Evolutionary conservation across 2,888 invertebrate genomes (phyloP), one percentile per base, ranked within the genome.

Genomic region (Drosophila pegasa): DNA sequence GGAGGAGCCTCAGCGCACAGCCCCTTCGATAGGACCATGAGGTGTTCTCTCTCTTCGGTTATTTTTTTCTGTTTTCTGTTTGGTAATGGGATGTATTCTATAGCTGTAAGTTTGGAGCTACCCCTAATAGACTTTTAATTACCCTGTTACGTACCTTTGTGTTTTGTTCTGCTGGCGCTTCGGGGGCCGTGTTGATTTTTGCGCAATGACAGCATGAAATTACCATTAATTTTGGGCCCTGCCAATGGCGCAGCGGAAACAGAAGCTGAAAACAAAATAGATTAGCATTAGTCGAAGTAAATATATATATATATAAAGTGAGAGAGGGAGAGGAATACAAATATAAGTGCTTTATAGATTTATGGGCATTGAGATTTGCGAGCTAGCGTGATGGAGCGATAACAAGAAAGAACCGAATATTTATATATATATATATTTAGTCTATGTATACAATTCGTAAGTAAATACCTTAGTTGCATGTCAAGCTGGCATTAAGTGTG

Each of bases 101-200:
- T 35, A 18, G 45, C 10, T 14, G 22, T 40, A 38, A 38, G 31
- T 38, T 35, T 16, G 25, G 35, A 43, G 63, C 61, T 52, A 68
- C 48, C 71, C 75, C 62, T 79, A 86, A 86, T 83, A 75, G 67
- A 75, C 56, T 75, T 86, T 79, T 83, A 83, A 83, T 74, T 76
- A 76, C 65, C 64, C 38, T 18, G 35, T 35, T 50, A 25, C 40
- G 50, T 79, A 86, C 83, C 71, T 73, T 78, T 61, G 67, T 58
- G 65, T 65, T 65, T 71, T 68, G 69, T 72, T 65, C 64, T 76
- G 41, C 50, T 63, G 66, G 58, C 55, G 74, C 63, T 76, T 52
- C 40, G 63, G 59, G 70, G 55, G 75, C 75, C 72, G 62, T 75
- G 80, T 76, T 66, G 76, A 79, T 85, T 75, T 78, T 76, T 71